A percentile compares a stretch with the other conserved stretches of the same genome.
Evolutionary conservation across 2,797 vertebrate species (phyloP).

Genomic region (Euthynnus affinis): DNA sequence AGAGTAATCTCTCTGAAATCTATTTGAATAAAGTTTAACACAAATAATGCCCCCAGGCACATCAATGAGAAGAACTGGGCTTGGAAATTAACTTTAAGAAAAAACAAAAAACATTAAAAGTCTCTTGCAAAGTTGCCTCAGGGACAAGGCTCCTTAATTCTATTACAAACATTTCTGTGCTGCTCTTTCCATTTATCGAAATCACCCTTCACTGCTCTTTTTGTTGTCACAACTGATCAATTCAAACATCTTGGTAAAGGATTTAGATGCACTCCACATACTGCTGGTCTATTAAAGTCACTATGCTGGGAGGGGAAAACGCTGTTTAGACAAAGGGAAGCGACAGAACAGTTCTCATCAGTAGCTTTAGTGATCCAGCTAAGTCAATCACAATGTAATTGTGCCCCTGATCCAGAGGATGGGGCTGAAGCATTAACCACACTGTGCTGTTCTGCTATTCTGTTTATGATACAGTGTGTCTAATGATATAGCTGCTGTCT

Average conservation of each 20-base stretch:
- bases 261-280: constrained; percentile 63
- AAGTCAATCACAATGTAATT: constrained; percentile 83
- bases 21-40: constrained; percentile 59
- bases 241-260: constrained; percentile 52
- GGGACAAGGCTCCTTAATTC: constrained; percentile 58
- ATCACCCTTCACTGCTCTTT: constrained; percentile 49
- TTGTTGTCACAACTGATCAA: constrained; percentile 68
- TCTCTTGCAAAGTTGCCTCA: constrained; percentile 32
- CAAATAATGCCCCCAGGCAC: constrained; percentile 41
- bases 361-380: constrained; percentile 62
- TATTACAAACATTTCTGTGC: constrained; percentile 41
- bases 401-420: constrained; percentile 83
- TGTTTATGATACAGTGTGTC: constrained; percentile 59
- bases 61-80: constrained; percentile 46
- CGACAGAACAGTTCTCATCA: constrained; percentile 55
- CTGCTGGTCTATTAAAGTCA: constrained; percentile 57
- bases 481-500: constrained; percentile 50
- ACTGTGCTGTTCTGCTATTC: constrained; percentile 55
- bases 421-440: constrained; percentile 85
- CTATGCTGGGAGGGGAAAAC: constrained; percentile 50
- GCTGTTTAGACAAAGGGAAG: constrained; percentile 65
- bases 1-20: constrained; percentile 55
- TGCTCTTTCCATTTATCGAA: constrained; percentile 60
- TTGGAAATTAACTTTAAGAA: constrained; percentile 33
- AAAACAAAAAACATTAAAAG: constrained; percentile 45